Evolutionary conservation across 1,140 invertebrate genomes (phyloP).

Genomic region (Laodelphax striatellus): DNA sequence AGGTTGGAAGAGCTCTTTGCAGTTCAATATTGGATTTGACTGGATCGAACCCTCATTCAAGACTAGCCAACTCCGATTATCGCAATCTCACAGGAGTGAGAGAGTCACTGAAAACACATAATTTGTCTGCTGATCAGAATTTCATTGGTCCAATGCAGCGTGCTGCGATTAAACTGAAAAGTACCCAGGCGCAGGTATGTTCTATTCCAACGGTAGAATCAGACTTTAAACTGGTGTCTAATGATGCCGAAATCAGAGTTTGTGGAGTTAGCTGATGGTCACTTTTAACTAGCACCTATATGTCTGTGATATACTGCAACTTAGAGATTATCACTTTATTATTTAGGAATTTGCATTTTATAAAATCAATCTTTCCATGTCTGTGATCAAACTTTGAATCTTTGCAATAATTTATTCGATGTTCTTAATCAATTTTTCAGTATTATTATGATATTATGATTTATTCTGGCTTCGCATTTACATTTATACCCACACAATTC

Average conservation of each 20-base stretch:
- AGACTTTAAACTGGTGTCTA: neutral
- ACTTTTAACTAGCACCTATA: too few relatives aligned
- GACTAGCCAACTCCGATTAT: constrained; percentile 66
- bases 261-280: neutral
- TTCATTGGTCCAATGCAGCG: neutral
- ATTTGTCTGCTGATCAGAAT: neutral
- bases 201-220: neutral
- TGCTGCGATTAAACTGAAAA: neutral
- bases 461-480: too few relatives aligned
- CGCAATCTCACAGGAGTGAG: constrained; percentile 54
- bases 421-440: too few relatives aligned
- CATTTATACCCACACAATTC: too few relatives aligned
- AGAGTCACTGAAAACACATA: constrained; percentile 43
- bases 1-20: constrained; percentile 73
- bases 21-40: constrained; percentile 72
- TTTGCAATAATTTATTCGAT: too few relatives aligned
- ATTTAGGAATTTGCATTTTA: too few relatives aligned
- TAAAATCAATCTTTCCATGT: too few relatives aligned
- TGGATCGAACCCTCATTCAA: constrained; percentile 65
- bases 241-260: neutral
- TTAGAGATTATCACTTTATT: too few relatives aligned
- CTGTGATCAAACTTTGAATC: too few relatives aligned
- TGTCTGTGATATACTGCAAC: too few relatives aligned
- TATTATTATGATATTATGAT: too few relatives aligned
- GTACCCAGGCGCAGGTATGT: neutral